A percentile compares a stretch with the other conserved stretches of the same genome.
These are phyloP conservation scores for Archocentrus centrarchus DNA, from an alignment of 2,113 vertebrate genomes.

Conservation along the genomic window DNA sequence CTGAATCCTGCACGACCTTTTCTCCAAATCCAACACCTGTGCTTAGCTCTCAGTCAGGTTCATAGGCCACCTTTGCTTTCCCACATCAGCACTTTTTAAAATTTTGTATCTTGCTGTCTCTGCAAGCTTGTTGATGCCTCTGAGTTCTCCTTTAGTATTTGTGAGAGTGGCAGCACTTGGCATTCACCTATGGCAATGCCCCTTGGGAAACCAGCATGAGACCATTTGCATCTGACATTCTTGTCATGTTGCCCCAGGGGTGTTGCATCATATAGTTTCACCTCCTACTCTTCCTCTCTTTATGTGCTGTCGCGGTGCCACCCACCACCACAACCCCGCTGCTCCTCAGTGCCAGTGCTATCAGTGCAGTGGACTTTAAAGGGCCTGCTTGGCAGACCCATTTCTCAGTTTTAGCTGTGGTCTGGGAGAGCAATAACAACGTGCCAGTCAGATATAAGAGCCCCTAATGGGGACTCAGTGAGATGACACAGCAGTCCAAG, in stretches of 20 bases:
- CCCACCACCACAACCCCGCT: not conserved
- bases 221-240: slow-evolving; percentile 39
- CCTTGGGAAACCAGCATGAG: slow-evolving; percentile 41
- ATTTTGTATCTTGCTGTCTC: not conserved
- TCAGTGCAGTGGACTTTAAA: slow-evolving; percentile 36
- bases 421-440: slow-evolving; percentile 58
- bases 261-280: slow-evolving; percentile 24
- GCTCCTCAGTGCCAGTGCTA: slow-evolving; percentile 23
- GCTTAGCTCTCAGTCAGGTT: not conserved
- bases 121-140: slow-evolving; percentile 3
- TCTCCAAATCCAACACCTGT: not conserved
- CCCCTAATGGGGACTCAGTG: slow-evolving; percentile 64
- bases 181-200: slow-evolving; percentile 60
- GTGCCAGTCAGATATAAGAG: slow-evolving; percentile 67
- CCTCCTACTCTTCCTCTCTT: slow-evolving; percentile 16
- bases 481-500: slow-evolving; percentile 60
- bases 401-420: slow-evolving; percentile 46
- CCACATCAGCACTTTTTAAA: slow-evolving; percentile 7
- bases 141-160: slow-evolving; percentile 20
- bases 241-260: slow-evolving; percentile 41
- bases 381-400: slow-evolving; percentile 38
- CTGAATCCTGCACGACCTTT: not conserved
- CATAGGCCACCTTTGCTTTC: not conserved
- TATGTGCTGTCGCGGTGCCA: slow-evolving; percentile 8
- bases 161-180: slow-evolving; percentile 58